Evolutionary conservation across 2,888 invertebrate genomes (phyloP).

Genomic region (Hedya salicella): DNA sequence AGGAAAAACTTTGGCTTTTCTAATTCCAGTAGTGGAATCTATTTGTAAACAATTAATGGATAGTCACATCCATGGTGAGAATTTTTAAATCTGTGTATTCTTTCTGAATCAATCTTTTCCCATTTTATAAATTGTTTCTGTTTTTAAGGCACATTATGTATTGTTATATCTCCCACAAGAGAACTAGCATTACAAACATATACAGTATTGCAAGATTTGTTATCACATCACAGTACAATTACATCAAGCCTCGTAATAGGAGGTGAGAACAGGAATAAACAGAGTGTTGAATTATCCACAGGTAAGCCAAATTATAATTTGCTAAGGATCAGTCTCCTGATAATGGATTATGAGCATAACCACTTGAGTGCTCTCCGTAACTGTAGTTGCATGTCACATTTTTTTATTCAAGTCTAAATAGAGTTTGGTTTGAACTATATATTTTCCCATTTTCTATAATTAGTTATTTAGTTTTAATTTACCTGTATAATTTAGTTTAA

Average conservation of each 20-base stretch:
- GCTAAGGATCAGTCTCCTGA: no score
- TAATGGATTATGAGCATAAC: no score
- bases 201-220: constrained; percentile 94
- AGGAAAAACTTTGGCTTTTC: constrained; percentile 97
- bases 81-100: not conserved
- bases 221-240: constrained; percentile 91
- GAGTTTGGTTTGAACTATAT: no score
- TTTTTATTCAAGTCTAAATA: no score
- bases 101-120: not conserved
- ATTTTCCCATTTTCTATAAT: no score
- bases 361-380: no score
- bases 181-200: constrained; percentile 98
- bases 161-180: constrained; percentile 97
- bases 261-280: constrained; percentile 94
- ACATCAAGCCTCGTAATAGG: constrained; percentile 96
- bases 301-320: constrained; percentile 72
- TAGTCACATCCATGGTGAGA: constrained; percentile 9
- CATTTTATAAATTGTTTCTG: not conserved
- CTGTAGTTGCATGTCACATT: no score
- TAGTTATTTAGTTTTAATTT: no score
- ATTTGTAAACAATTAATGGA: constrained; percentile 85
- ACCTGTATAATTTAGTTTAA: no score
- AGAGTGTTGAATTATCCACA: constrained; percentile 92
- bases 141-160: constrained; percentile 90
- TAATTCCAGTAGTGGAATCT: constrained; percentile 96